Evolutionary conservation across 2,888 invertebrate genomes (phyloP), one percentile per base, ranked within the genome.

Genomic region (Melieria omissa): DNA sequence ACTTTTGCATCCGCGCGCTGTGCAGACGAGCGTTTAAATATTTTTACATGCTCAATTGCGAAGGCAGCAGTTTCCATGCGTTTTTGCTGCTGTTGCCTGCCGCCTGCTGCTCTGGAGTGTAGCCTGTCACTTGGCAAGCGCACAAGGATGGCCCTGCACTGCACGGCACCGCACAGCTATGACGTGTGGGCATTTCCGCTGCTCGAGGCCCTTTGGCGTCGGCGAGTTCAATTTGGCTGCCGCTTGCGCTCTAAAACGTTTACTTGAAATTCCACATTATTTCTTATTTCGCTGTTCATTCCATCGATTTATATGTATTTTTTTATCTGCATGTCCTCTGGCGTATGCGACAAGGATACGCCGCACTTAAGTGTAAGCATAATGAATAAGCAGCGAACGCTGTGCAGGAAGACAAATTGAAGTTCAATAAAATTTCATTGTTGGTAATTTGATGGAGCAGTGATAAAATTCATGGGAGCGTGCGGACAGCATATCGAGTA

Each of bases 21-120:
- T 77, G 76, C 78, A 80, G 80, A 74, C 79, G 71, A 76, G 73
- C 77, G 81, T 82, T 83, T 81, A 80, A 81, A 83, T 81, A 80
- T 81, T 77, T 80, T 79, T 77, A 78, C 77, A 80, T 80, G 78
- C 80, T 80, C 78, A 74, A 78, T 75, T 79, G 79, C 77, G 73
- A 75, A 67, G 64, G 72, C 71, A 57, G 42, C 16, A 14, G 29
- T 41, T 58, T 41, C 42, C 4, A 0, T 47, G 55, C 47, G 9
- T n/a, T 12, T 55, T 4, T 41, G 1, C 41, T 45, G 41, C 10
- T 7, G 4, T 46, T 41, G 29, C 44, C 41, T 54, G 5, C 8
- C n/a, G n/a, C 3, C 49, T 1, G 0, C 49, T 9, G 8, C 42
- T 10, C 46, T 42, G 14, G 0, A 10, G 52, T 49, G 47, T 49